Evolutionary conservation across 2,888 invertebrate genomes (phyloP), one percentile per base, ranked within the genome.

Genomic region (Helobdella robusta): DNA sequence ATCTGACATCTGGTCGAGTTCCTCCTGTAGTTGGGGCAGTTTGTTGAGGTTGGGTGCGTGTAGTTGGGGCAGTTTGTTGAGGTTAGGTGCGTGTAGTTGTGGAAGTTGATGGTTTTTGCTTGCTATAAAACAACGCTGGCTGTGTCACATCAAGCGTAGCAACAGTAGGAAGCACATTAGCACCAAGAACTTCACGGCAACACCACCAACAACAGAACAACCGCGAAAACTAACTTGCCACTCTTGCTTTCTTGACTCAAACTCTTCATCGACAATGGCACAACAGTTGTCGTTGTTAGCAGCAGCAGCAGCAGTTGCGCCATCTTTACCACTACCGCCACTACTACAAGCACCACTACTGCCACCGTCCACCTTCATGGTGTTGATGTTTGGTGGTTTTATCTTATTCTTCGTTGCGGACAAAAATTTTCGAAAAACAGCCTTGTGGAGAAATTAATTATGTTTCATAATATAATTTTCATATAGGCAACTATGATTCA

Each of bases 1-100:
- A 48, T 72, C 71, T 48, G 70, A 69, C 71, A 72, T 72, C 66
- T 68, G 59, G 52, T 72, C 71, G 64, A 72, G 68, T 54, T 72
- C 72, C 15, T 70, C 67, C 69, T 70, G 44, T n/a, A n/a, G n/a
- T n/a, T n/a, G n/a, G n/a, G n/a, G n/a, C n/a, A n/a, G n/a, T n/a
- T n/a, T n/a, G n/a, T n/a, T n/a, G n/a, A n/a, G n/a, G n/a, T n/a
- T n/a, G 40, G 40, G 40, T 11, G 40, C 18, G 40, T 40, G 40
- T 15, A 18, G 40, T 40, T 40, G 40, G 15, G 15, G 40, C 11
- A 18, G 40, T 15, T 11, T 40, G 40, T 15, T 11, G 40, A 18
- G 11, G n/a, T n/a, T 6, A 5, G 23, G 32, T 8, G 8, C 8
- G n/a, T 11, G 32, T 11, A 8, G 5, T 4, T 11, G 6, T 8